Percentiles rank a stretch among this genome's conserved stretches.
Evolutionary conservation across 53 echinoderm and acorn worm genomes (phyloP).

Genomic region (Zoroaster sp.): DNA sequence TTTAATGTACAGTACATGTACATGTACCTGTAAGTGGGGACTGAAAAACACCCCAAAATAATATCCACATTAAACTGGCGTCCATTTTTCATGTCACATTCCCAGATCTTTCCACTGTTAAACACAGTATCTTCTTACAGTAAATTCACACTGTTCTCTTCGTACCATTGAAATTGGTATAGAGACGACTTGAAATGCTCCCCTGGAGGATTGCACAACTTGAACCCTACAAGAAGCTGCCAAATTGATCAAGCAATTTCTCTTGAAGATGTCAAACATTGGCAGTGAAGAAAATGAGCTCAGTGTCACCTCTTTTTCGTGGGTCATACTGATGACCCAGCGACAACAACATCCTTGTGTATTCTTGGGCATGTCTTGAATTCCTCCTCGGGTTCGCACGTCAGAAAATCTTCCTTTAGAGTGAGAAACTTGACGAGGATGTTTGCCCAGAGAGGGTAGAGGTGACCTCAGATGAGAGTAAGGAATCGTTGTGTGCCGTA

Average conservation of each 20-base stretch:
- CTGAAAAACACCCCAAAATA: neutral
- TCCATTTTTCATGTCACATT: slow-evolving; percentile 15
- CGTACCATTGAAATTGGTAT: neutral
- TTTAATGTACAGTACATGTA: too few relatives aligned
- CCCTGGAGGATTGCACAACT: neutral
- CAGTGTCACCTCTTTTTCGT: neutral
- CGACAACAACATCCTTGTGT: neutral
- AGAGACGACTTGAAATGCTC: neutral
- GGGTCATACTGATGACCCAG: neutral
- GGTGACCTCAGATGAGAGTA: neutral
- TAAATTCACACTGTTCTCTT: slow-evolving; percentile 14
- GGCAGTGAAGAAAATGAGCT: neutral
- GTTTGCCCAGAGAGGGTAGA: neutral
- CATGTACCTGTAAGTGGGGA: neutral
- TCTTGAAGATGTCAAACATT: slow-evolving; percentile 16
- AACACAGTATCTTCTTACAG: slow-evolving; percentile 27
- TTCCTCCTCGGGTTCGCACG: neutral
- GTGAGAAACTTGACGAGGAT: slow-evolving; percentile 1
- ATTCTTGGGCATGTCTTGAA: slow-evolving; percentile 30
- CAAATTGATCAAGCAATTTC: slow-evolving; percentile 13
- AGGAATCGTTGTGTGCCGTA: neutral
- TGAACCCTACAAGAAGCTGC: neutral
- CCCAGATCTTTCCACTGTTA: neutral
- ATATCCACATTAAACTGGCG: neutral
- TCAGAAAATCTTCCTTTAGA: neutral